Base-by-base conservation (phyloP, 2,113 vertebrate species). In the Epinephelus moara region DNA sequence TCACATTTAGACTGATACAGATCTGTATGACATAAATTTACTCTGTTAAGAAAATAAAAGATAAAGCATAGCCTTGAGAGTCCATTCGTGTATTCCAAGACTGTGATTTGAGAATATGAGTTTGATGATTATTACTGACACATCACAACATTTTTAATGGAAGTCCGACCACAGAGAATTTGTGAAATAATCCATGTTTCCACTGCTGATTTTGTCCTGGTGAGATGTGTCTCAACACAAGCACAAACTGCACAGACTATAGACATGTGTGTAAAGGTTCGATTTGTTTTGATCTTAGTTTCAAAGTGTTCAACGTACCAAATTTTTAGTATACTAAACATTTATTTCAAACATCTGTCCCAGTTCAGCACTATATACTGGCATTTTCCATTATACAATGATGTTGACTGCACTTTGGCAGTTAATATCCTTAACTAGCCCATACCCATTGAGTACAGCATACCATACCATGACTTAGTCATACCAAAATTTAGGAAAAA, bases 81-180 rank as follows among this genome's bases (percentile, higher is more conserved):
- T 57, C 37, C 2, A 19, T 68, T 11, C 10, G 8, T 21, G 42
- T 57, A 0, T 1, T 2, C 10, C 18, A 4, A 25, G 15, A 13
- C 63, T 59, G 25, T 18, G 6, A 66, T 56, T 57, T 25, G 40
- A 63, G 13, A 45, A 55, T 52, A 23, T 57, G 42, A 71, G 19
- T 10, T 15, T 60, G 53, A 33, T 47, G 17, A 61, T 72, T 12
- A 25, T 62, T 23, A 77, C n/a, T 77, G 52, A 78, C 50, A 66
- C 9, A 12, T 57, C 25, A 57, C 21, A 61, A 33, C 40, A 40
- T 30, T 42, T 17, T 70, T 40, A n/a, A 6, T 17, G 7, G 11
- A 37, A n/a, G 18, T 52, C 47, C 17, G 40, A 30, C 23, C 40
- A 19, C 13, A 42, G n/a, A 19, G 33, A 56, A 23, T 23, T 23